Base-by-base conservation (phyloP, 2,888 invertebrate species). In the Sepioteuthis lessoniana region DNA sequence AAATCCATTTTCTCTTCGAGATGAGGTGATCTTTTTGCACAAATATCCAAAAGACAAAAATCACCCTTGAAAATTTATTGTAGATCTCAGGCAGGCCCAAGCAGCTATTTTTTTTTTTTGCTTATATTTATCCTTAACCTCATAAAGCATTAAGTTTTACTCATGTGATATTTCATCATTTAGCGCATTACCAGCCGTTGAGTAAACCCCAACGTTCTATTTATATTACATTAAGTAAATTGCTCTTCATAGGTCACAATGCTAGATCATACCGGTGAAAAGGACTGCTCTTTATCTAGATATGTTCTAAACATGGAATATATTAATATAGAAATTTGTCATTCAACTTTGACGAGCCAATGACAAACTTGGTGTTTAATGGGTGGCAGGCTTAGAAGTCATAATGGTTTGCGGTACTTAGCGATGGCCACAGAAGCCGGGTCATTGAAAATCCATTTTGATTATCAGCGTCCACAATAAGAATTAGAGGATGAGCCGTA, bases 241-340 rank as follows among this genome's bases (percentile, higher is more conserved):
- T 76, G 76, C n/a, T 76, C 8, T 76, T 35, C 76, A n/a, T 35
- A n/a, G 76, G 76, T 76, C 35, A 76, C n/a, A 76, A n/a, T 35
- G n/a, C 16, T n/a, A n/a, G n/a, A 13, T 35, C 35, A 35, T 13
- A 76, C n/a, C 35, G 76, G n/a, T 76, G 76, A 13, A n/a, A 76
- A 76, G 76, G n/a, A 76, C 76, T 35, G 76, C 31, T n/a, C n/a
- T n/a, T n/a, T 76, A 76, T 76, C 76, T 13, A 31, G n/a, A 76
- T 0, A 76, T 35, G 76, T 76, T 76, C n/a, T 35, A n/a, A 76
- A 76, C n/a, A 76, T 16, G n/a, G n/a, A 76, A 76, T 76, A n/a
- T n/a, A 76, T 76, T 76, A 76, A 76, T 76, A 76, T 35, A 76
- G 76, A 76, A 76, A 76, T n/a, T 76, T 76, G 76, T 76, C 76